These are phyloP conservation scores for Pterostichus niger DNA, from an alignment of 2,888 invertebrate genomes.

Conservation along the genomic window DNA sequence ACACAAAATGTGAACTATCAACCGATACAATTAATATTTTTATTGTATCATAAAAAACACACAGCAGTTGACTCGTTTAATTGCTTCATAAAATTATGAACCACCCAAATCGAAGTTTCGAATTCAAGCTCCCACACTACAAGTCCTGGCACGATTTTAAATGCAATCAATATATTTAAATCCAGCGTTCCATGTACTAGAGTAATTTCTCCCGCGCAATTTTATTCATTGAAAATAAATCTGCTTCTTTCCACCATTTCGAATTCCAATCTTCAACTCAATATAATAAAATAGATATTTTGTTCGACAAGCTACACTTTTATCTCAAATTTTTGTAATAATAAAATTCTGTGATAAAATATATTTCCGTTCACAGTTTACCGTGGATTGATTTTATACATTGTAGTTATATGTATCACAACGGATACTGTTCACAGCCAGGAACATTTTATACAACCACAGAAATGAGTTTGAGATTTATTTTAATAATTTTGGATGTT, in stretches of 20 bases:
- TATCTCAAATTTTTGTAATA: too few species aligned
- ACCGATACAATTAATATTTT: constrained; percentile 11
- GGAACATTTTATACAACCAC: too few species aligned
- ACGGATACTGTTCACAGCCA: too few species aligned
- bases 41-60: not conserved
- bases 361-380: too few species aligned
- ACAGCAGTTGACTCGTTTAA: not conserved
- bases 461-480: too few species aligned
- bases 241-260: constrained; percentile 10
- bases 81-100: not conserved
- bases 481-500: too few species aligned
- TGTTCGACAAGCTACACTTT: too few species aligned
- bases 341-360: too few species aligned
- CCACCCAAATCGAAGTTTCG: constrained; percentile 7
- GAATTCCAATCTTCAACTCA: constrained; percentile 21
- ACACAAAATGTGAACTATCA: not conserved
- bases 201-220: constrained; percentile 13
- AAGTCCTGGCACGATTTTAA: constrained; percentile 13
- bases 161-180: constrained; percentile 42
- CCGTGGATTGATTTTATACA: too few species aligned
- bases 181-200: not conserved
- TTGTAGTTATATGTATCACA: too few species aligned
- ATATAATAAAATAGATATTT: constrained; percentile 6
- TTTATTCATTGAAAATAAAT: constrained; percentile 46
- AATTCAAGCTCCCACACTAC: not conserved